phyloP scores from a whole-genome alignment of 2,888 invertebrate species.

The Tiliacea citrago region DNA sequence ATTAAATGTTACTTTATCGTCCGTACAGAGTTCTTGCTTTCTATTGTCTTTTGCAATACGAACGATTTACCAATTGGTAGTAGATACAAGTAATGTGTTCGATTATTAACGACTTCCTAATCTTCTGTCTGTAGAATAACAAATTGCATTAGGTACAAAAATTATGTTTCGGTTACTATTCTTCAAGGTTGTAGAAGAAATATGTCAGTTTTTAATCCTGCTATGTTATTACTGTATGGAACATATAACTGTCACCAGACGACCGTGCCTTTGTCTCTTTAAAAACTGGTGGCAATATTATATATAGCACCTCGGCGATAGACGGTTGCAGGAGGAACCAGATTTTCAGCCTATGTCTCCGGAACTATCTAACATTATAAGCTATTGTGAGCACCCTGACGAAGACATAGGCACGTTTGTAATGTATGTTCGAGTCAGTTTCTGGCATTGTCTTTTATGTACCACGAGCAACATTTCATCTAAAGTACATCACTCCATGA shows the following conservation, averaged over 20 bases:
- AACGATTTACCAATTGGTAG: slow-evolving; percentile 31
- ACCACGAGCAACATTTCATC: slow-evolving; percentile 54
- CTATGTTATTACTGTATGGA: neutral
- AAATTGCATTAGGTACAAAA: slow-evolving; percentile 4
- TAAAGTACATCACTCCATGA: slow-evolving; percentile 61
- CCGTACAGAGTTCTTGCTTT: slow-evolving; percentile 44
- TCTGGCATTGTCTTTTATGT: slow-evolving; percentile 56
- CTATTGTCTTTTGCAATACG: slow-evolving; percentile 47
- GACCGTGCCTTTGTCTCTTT: neutral
- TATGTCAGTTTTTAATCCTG: neutral
- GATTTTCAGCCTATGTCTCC: slow-evolving; percentile 18
- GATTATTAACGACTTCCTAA: slow-evolving; percentile 38
- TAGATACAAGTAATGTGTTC: slow-evolving; percentile 51
- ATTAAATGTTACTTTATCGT: slow-evolving; percentile 64
- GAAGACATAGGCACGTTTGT: slow-evolving; percentile 13
- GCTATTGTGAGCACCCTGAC: slow-evolving; percentile 30
- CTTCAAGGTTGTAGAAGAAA: neutral
- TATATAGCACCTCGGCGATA: slow-evolving; percentile 15
- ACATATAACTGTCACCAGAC: neutral
- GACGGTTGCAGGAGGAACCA: slow-evolving; percentile 4
- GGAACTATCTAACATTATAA: slow-evolving; percentile 31
- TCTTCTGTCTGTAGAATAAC: slow-evolving; percentile 11
- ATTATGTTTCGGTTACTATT: neutral
- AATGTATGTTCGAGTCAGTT: slow-evolving; percentile 21
- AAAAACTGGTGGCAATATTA: slow-evolving; percentile 8